These are phyloP conservation scores for Pseudomyrmex flavicornis DNA, from an alignment of 1,140 invertebrate genomes.

Conservation along the genomic window DNA sequence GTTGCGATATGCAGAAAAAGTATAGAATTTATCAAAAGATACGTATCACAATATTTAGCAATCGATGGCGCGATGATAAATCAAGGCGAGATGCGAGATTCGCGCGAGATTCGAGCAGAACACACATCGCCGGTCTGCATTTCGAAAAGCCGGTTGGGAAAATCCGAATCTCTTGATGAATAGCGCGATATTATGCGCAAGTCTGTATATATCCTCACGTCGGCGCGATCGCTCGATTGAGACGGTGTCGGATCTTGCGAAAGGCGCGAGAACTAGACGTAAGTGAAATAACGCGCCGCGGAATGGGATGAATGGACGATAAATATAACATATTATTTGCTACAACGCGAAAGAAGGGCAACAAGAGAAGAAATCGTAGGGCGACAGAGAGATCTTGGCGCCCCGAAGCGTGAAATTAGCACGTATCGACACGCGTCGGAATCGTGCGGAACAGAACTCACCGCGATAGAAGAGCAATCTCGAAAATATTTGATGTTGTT, in stretches of 20 bases:
- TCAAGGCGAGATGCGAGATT: slow-evolving; percentile 16
- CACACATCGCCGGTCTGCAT: slow-evolving; percentile 11
- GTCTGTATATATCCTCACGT: slow-evolving; percentile 21
- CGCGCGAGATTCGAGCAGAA: slow-evolving; percentile 11
- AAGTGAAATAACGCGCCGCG: slow-evolving; percentile 51
- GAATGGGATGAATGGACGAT: slow-evolving; percentile 51
- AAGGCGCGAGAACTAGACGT: slow-evolving; percentile 16
- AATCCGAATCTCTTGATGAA: slow-evolving; percentile 47
- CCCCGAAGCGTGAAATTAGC: slow-evolving; percentile 60
- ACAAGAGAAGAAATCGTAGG: slow-evolving; percentile 45
- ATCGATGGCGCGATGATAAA: slow-evolving; percentile 23
- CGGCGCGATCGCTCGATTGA: slow-evolving; percentile 51
- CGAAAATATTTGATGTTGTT: background rate
- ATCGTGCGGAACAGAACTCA: slow-evolving; percentile 22
- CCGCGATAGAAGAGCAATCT: slow-evolving; percentile 8
- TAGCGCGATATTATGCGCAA: slow-evolving; percentile 25
- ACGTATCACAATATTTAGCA: background rate
- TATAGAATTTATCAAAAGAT: too few species aligned
- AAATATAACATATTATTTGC: slow-evolving; percentile 35
- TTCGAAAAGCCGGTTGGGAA: slow-evolving; percentile 52
- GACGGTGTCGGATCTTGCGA: slow-evolving; percentile 38
- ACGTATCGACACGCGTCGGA: slow-evolving; percentile 58
- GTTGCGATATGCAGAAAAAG: too few species aligned
- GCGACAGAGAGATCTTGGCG: slow-evolving; percentile 17
- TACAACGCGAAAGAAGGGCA: background rate